phyloP scores from a whole-genome alignment of 2,888 invertebrate genomes.

The Sipha maydis region DNA sequence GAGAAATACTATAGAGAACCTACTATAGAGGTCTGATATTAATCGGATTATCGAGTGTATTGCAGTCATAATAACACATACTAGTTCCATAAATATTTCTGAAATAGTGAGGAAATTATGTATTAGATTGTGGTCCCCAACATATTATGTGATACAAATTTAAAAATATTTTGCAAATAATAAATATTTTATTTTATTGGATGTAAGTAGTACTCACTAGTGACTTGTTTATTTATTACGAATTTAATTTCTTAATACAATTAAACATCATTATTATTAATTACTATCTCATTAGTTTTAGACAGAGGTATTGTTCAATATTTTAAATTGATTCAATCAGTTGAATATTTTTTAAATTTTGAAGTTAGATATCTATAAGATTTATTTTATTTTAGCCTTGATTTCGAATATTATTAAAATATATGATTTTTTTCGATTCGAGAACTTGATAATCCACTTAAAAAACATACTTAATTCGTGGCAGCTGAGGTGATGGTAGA shows the following conservation, averaged over 20 bases:
- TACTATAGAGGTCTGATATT: no score
- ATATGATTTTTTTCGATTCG: not conserved
- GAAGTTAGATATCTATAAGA: not conserved
- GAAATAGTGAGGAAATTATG: not conserved
- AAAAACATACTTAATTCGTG: not conserved
- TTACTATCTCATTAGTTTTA: no score
- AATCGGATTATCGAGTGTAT: no score
- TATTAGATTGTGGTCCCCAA: not conserved
- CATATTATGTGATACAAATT: not conserved
- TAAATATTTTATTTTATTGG: no score
- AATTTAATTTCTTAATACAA: no score
- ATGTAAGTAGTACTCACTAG: no score
- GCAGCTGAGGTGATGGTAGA: not conserved
- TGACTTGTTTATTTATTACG: no score
- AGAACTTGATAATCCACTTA: not conserved
- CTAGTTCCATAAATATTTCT: not conserved
- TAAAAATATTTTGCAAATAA: not conserved
- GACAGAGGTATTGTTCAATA: no score
- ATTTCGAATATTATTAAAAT: not conserved
- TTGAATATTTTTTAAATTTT: not conserved
- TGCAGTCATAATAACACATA: conserved; percentile 14
- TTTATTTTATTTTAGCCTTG: not conserved
- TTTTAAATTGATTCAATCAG: not conserved
- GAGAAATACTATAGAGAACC: no score
- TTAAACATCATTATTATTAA: no score